Evolutionary conservation across 23 tunicate genomes (phyloP).

Genomic region (Styela plicata): DNA sequence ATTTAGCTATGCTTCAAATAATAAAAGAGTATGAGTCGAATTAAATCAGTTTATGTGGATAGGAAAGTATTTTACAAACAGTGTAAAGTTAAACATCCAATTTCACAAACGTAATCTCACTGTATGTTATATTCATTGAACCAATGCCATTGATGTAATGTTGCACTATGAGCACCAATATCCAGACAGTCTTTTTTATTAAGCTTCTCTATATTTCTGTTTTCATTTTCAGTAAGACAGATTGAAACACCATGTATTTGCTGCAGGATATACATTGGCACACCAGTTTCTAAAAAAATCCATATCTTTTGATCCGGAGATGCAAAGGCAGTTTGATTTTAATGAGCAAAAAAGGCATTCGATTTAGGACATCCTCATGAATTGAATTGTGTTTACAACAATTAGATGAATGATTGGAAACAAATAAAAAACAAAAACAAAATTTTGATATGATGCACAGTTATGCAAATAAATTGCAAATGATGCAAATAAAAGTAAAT

Average conservation of each 20-base stretch:
- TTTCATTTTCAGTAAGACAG: slow-evolving; percentile 44
- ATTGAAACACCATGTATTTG: slow-evolving; percentile 31
- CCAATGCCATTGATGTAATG: slow-evolving; percentile 57
- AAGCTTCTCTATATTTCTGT: slow-evolving; percentile 26
- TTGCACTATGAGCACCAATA: slow-evolving; percentile 7
- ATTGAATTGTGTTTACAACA: no score
- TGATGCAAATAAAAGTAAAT: no score
- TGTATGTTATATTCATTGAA: slow-evolving; percentile 56
- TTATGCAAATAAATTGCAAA: no score
- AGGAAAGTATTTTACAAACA: background rate
- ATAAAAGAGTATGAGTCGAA: no score
- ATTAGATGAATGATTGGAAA: no score
- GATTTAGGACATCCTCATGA: no score
- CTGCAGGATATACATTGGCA: slow-evolving; percentile 81
- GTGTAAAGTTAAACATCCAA: background rate
- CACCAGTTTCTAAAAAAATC: slow-evolving; percentile 52
- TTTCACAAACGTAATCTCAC: slow-evolving; percentile 35
- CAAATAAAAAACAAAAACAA: no score
- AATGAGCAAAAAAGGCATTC: no score
- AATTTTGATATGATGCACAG: no score
- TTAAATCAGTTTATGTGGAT: background rate
- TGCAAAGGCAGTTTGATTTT: no score
- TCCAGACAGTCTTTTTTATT: slow-evolving; percentile 32
- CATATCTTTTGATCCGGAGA: no score
- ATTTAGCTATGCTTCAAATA: no score